Percentiles rank a stretch among this genome's conserved stretches.
phyloP scores from a whole-genome alignment of 2,888 invertebrate genomes.

The Cynaeus angustus region DNA sequence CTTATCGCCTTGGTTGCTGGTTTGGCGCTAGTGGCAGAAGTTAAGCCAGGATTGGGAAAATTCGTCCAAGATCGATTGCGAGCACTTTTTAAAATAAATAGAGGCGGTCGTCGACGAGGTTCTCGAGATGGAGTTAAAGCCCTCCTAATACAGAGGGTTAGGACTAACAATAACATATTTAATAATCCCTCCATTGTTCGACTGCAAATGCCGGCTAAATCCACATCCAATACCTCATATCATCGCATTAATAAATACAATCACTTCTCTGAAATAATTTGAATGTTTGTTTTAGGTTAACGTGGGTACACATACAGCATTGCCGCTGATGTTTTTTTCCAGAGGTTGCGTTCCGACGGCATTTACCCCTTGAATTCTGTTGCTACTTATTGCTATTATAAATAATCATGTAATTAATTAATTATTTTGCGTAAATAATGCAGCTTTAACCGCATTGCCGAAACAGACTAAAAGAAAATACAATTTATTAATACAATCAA shows the following conservation, averaged over 20 bases:
- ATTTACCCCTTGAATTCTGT: conserved; percentile 10
- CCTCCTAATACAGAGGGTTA: conserved; percentile 53
- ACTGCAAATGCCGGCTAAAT: conserved; percentile 64
- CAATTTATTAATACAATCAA: too few species aligned
- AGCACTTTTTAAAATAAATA: conserved; percentile 57
- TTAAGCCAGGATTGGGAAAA: conserved; percentile 10
- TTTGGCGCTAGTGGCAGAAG: conserved; percentile 4
- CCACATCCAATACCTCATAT: conserved; percentile 65
- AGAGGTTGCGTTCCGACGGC: conserved; percentile 16
- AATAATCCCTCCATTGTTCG: conserved; percentile 66
- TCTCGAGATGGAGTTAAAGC: conserved; percentile 55
- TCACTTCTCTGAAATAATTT: conserved; percentile 70
- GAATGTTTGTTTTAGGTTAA: conserved; percentile 70
- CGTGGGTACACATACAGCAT: conserved; percentile 53
- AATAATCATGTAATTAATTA: conserved; percentile 39
- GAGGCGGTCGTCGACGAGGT: conserved; percentile 47
- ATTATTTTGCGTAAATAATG: conserved; percentile 11
- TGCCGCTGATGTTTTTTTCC: conserved; percentile 44
- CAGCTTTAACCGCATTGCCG: background rate
- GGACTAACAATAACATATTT: conserved; percentile 65
- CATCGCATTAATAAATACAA: conserved; percentile 69
- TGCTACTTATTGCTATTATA: conserved; percentile 28
- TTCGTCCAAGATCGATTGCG: conserved; percentile 31
- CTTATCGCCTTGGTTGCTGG: background rate
- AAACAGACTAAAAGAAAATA: too few species aligned